Evolutionary conservation across 2,113 vertebrate species (phyloP), one percentile per base, ranked within the genome.

Genomic region (Orthochromis malagaraziensis): DNA sequence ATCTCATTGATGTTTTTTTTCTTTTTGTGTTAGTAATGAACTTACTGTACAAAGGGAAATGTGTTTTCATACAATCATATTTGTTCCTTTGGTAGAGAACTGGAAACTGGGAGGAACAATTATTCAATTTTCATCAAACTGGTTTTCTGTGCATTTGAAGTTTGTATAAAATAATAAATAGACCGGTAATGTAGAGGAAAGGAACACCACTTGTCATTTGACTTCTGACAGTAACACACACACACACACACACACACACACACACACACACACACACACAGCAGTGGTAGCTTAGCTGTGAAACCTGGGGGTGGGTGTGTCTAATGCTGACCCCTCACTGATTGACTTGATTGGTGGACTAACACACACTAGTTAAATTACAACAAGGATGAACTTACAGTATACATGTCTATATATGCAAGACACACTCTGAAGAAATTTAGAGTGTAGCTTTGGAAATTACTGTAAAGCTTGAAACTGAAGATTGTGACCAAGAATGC

Each of bases 291-390:
- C 68, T 82, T 87, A 90, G 91, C 83, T 89, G 90, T 85, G 93
- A 92, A 92, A 91, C 79, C 1, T 9, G 26, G 55, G 55, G 55
- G 86, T 57, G 73, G 84, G 90, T 92, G 88, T 83, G 83, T 79
- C 91, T 93, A 93, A 94, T 21, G 87, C 91, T 92, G 94, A 94
- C 93, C 79, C 73, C 68, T 87, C 93, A 84, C 91, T 86, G 88
- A 94, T 75, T 91, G 90, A 91, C 88, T 60, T 60, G 57, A 33
- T 60, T 60, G 57, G 16, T 60, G 57, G 29, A 60, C 29, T 10
- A 60, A 31, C 14, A 33, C 57, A 31, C 57, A 33, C 29, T 60
- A 60, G 8, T 33, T 33, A 33, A 60, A 60, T 60, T 2, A 6
- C 57, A 60, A 60, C 57, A 33, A 60, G 57, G 57, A 60, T 60